These are phyloP conservation scores for Panagrolaimus sp. DNA, from an alignment of 1,140 invertebrate genomes.

Conservation along the genomic window DNA sequence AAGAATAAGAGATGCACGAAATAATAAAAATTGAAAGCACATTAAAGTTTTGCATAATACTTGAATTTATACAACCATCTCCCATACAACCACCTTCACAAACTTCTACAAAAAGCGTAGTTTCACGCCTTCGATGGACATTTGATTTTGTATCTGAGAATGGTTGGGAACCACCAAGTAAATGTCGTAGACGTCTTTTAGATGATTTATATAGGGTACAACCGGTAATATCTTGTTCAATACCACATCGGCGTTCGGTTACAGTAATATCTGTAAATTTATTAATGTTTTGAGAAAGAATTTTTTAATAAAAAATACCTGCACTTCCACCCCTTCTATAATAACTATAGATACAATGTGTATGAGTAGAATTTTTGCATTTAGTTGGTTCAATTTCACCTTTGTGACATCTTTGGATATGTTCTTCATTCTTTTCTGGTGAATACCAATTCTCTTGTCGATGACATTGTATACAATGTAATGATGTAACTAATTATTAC, in stretches of 20 bases:
- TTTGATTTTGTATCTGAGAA: constrained; percentile 1
- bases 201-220: constrained; percentile 48
- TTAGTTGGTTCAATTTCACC: constrained; percentile 34
- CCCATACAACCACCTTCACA: constrained; percentile 44
- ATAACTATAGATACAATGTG: constrained; percentile 45
- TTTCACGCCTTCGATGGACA: constrained; percentile 31
- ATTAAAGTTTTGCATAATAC: background rate
- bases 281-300: constrained; percentile 3
- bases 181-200: constrained; percentile 28
- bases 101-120: constrained; percentile 44
- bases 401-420: constrained; percentile 37
- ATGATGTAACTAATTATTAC: background rate
- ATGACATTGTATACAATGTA: constrained; percentile 46
- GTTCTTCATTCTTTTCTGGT: constrained; percentile 46
- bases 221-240: constrained; percentile 42
- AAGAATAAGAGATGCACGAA: background rate
- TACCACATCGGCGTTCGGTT: constrained; percentile 45
- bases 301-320: constrained; percentile 14
- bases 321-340: constrained; percentile 34
- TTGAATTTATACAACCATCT: constrained; percentile 40
- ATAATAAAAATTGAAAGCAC: background rate
- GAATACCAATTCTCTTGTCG: constrained; percentile 42
- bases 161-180: constrained; percentile 30
- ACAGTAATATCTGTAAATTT: constrained; percentile 39
- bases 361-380: constrained; percentile 41